Evolutionary conservation across 2,888 invertebrate genomes (phyloP), one percentile per base, ranked within the genome.

Genomic region (Leistus spinibarbis): DNA sequence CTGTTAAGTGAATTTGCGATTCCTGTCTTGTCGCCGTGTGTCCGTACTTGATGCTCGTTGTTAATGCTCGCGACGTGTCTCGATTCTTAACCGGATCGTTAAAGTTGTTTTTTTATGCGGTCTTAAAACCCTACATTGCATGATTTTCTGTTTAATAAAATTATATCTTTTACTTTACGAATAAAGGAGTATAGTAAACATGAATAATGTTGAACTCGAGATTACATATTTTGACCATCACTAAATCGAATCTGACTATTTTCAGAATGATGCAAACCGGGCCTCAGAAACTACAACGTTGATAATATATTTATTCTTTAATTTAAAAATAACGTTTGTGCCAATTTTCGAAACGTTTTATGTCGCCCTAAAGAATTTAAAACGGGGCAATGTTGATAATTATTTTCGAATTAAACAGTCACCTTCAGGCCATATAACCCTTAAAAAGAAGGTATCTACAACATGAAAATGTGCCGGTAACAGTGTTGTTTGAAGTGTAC

Each of bases 1-100:
- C 54, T 63, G 71, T 71, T 71, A 71, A 71, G 64, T 71, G 63
- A 63, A 71, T 71, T 70, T 70, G 63, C 60, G 63, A 67, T 70
- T 63, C 70, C 17, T 40, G 40, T 13, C 40, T 40, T 40, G 40
- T 40, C 40, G 40, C 5, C 40, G 1, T 40, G 40, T 40, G 40
- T 40, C 53, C 19, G 62, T 62, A 17, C 23, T 19, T 16, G 60
- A 10, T 60, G 19, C 60, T 13, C 56, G 56, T 19, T 63, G 71
- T 71, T 71, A 71, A 71, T 71, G 63, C 27, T 57, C n/a, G 1
- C 10, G 5, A 57, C 69, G 69, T 69, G 69, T 40, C 60, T 13
- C 17, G 69, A 56, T 24, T 69, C 40, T 40, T 40, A 40, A 40
- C 13, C 40, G 13, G 7, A 40, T 40, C 40, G 40, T 40, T 40